Evolutionary conservation across 2,797 vertebrate genomes (phyloP).

Genomic region (Pseudomugil gertrudae): DNA sequence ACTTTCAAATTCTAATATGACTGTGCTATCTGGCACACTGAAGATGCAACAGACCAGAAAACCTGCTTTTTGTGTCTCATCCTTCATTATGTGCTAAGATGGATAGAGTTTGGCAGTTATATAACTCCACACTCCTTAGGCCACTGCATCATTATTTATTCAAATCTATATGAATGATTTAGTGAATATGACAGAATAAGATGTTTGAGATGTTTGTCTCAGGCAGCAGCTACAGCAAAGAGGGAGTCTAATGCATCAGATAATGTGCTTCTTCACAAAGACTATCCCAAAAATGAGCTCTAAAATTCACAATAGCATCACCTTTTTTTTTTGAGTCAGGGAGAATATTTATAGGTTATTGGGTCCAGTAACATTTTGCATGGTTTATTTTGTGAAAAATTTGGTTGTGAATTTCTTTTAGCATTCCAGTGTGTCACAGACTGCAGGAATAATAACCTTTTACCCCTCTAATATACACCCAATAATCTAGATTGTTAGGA

Average conservation of each 20-base stretch:
- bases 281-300: constrained; percentile 5
- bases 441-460: too few species aligned
- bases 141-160: constrained; percentile 72
- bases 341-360: too few species aligned
- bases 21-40: background rate
- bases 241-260: constrained; percentile 35
- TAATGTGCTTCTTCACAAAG: constrained; percentile 19
- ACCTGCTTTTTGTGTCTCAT: background rate
- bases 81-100: constrained; percentile 36
- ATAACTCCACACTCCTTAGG: constrained; percentile 51
- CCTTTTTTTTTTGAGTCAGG: constrained; percentile 20
- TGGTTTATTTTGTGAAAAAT: too few species aligned
- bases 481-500: too few species aligned
- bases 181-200: constrained; percentile 50
- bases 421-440: too few species aligned
- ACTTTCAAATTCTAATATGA: background rate
- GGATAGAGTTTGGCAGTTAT: constrained; percentile 41
- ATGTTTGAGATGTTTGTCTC: constrained; percentile 56
- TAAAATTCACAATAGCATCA: constrained; percentile 5
- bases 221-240: constrained; percentile 16
- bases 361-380: too few species aligned
- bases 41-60: background rate
- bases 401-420: too few species aligned
- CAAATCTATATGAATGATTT: constrained; percentile 73
- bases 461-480: too few species aligned